Base-by-base conservation (phyloP, 1,140 invertebrate genomes). In the Drosophila yakuba region DNA sequence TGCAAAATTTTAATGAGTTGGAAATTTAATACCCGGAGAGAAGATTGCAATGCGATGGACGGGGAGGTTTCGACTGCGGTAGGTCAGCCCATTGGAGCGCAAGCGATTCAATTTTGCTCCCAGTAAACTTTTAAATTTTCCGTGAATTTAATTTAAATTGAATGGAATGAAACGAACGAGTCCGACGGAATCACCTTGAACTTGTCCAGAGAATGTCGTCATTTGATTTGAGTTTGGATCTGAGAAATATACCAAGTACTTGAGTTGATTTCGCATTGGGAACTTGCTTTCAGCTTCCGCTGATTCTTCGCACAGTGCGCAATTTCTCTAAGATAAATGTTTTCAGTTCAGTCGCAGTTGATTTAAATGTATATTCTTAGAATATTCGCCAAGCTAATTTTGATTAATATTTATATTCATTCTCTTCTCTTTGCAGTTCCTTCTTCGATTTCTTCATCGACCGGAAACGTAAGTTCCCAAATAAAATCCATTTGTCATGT, bases 1-100 rank as follows among this genome's bases (percentile, higher is more conserved):
- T 78, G 76, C 80, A 83, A 88, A 82, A 88, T 88, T 88, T 84
- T 88, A 88, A 88, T 88, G 84, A 88, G 84, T 84, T 88, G 84
- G 84, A 89, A 88, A 88, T 88, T 89, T 89, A 89, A 88, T 89
- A 88, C 72, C 57, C 67, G 32, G 32, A 55, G 68, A 57, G 54
- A 77, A 77, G 56, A 82, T 82, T 82, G 78, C 79, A 45, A 54
- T 52, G 36, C 32, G 62, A 41, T 10, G 44, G 28, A 15, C 32
- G 32, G 25, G 41, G 8, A 39, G 55, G 23, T 14, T 23, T 38
- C 32, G 45, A 51, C 83, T 88, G 84, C 85, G 84, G 84, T 88
- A 78, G 84, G 84, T 88, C 84, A 75, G 78, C 48, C 50, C 68
- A 59, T 35, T 61, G 43, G 32, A 60, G 72, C 84, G 75, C 66